These are phyloP conservation scores for Papilio aristodemus DNA, from an alignment of 1,140 invertebrate genomes.

Conservation along the genomic window DNA sequence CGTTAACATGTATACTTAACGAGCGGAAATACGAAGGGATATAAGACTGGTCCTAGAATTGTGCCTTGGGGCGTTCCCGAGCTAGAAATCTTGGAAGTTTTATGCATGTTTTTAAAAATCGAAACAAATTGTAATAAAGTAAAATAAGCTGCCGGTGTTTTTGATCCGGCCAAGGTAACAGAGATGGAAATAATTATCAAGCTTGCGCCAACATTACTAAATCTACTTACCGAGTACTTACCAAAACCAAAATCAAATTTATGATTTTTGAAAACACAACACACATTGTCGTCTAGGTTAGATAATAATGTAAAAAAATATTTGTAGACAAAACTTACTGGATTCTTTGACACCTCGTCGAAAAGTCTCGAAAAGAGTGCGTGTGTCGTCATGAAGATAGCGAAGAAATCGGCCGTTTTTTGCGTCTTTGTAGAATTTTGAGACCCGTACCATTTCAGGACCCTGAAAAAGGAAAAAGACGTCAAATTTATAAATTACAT, in stretches of 20 bases:
- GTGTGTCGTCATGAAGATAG: constrained; percentile 92
- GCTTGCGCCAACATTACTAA: too few species aligned
- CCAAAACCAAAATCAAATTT: neutral
- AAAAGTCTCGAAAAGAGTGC: constrained; percentile 95
- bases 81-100: constrained; percentile 39
- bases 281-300: too few species aligned
- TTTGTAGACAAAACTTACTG: constrained; percentile 83
- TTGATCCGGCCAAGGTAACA: neutral
- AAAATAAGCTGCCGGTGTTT: neutral
- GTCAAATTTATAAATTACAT: constrained; percentile 25
- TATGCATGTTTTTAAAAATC: neutral
- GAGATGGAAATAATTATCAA: too few species aligned
- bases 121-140: neutral
- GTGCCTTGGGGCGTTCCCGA: constrained; percentile 52
- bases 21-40: constrained; percentile 63
- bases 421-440: constrained; percentile 95
- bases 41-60: constrained; percentile 55
- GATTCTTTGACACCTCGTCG: constrained; percentile 94
- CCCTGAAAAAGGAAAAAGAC: constrained; percentile 84
- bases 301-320: neutral
- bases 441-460: constrained; percentile 93
- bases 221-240: too few species aligned
- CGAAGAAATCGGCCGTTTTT: constrained; percentile 94
- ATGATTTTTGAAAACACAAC: neutral
- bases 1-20: constrained; percentile 54